Base-by-base conservation (phyloP, 2,113 vertebrate species). In the Hemiprocne comata region DNA sequence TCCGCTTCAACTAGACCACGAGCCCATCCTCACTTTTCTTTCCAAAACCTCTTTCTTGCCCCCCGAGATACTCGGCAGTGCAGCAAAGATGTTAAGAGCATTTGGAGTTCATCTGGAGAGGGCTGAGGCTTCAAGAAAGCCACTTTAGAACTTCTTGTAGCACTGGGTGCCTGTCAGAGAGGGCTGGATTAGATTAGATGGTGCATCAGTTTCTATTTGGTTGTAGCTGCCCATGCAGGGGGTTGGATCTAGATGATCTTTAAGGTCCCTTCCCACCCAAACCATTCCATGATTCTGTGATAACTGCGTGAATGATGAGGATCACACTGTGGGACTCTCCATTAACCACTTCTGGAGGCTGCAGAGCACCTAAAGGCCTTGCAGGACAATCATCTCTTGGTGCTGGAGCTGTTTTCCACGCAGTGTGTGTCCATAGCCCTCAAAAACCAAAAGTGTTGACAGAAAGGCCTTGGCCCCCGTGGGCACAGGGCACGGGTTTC, bases 51-150 rank as follows among this genome's bases (percentile, higher is more conserved):
- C 42, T 51, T 73, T 71, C 80, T 81, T 85, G 11, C 11, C 42
- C 44, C 54, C 12, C 23, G 21, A 71, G 73, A 34, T 50, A 44
- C 11, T 2, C 15, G 44, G 65, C 73, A 67, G 70, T 7, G 10
- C 48, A 91, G 28, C 61, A 69, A 61, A 78, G 73, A 64, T n/a
- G 20, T 74, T 77, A 60, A 67, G 81, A 87, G 71, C 74, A 25
- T 82, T 87, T 79, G 51, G 82, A 77, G 46, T 79, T 87, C n/a
- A n/a, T 91, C 79, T 93, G 72, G 79, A 86, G 79, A 77, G 50
- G 54, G 55, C 29, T 84, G 83, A 77, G 84, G 38, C 50, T 71
- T 60, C 5, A 1, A 64, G 84, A 76, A 90, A 87, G 77, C 65
- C 57, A 11, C 57, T 84, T 40, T 42, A 6, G 60, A 76, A 5